phyloP scores from a whole-genome alignment of 2,888 invertebrate genomes.

The Lasioglossum zephyrum region DNA sequence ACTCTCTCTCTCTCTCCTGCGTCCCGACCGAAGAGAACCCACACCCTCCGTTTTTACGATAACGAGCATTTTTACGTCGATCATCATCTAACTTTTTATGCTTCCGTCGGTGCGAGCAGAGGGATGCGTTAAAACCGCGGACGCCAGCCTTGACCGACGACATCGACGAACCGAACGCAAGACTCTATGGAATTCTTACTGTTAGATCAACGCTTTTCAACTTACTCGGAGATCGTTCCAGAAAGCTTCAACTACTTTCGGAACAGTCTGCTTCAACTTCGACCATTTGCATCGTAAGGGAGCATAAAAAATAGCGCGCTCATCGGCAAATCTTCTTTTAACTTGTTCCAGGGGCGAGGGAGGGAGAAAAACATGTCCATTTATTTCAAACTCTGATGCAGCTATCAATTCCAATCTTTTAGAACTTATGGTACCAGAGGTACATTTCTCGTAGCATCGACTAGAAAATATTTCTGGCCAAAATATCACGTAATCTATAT shows the following conservation, averaged over 20 bases:
- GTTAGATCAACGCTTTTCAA: not conserved
- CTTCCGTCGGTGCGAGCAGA: not conserved
- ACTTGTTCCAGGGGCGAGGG: not conserved
- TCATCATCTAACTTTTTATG: slow-evolving; percentile 11
- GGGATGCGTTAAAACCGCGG: not conserved
- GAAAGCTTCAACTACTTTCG: not conserved
- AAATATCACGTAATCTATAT: too few species aligned
- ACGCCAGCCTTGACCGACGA: not conserved
- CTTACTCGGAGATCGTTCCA: not conserved
- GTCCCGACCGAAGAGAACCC: not conserved
- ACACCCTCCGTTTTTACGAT: not conserved
- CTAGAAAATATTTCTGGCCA: not conserved
- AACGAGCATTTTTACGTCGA: slow-evolving; percentile 9
- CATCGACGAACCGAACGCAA: not conserved
- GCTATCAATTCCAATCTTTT: not conserved
- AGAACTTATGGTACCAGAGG: not conserved
- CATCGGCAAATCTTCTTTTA: not conserved
- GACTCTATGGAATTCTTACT: not conserved
- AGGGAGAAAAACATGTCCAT: not conserved
- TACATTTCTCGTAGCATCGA: not conserved
- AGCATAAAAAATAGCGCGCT: not conserved
- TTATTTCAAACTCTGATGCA: not conserved
- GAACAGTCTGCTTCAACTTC: not conserved
- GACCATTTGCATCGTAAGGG: not conserved
- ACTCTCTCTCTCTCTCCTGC: not conserved